Conservation (phyloP, 2,888 invertebrate species). For the Antheraea assamensis region DNA sequence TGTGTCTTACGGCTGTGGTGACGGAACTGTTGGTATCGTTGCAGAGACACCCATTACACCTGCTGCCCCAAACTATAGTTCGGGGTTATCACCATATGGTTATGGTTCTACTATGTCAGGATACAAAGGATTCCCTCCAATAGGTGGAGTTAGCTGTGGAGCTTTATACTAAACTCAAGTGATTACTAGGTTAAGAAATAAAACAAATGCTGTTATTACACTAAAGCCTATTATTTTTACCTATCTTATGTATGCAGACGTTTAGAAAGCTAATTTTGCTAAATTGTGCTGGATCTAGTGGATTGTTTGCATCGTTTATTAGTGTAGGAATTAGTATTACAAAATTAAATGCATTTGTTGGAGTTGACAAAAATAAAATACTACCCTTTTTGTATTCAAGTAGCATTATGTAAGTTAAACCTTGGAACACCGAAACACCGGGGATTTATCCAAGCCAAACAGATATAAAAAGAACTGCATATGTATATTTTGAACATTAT, state of each 20-base stretch:
- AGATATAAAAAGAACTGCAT: no score
- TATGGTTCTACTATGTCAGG: not conserved
- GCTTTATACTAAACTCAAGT: not conserved
- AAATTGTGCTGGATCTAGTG: no score
- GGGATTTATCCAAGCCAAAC: no score
- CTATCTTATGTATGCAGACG: not conserved
- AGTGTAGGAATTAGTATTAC: no score
- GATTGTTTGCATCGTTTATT: no score
- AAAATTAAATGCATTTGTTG: no score
- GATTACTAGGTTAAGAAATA: not conserved
- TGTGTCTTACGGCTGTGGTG: constrained; percentile 30
- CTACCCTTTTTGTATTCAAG: no score
- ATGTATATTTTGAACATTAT: no score
- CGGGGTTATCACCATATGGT: not conserved
- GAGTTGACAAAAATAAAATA: no score
- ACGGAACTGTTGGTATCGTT: constrained; percentile 19
- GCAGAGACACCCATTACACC: constrained; percentile 13
- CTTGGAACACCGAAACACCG: no score
- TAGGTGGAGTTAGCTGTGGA: not conserved
- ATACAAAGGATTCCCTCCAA: not conserved
- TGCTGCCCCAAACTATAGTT: not conserved
- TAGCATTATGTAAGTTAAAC: no score
- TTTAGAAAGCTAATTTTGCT: no score
- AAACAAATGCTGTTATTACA: not conserved
- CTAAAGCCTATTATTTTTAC: not conserved